phyloP scores from a whole-genome alignment of 92 coral and sea anemone species.

The Palythoa grandis region DNA sequence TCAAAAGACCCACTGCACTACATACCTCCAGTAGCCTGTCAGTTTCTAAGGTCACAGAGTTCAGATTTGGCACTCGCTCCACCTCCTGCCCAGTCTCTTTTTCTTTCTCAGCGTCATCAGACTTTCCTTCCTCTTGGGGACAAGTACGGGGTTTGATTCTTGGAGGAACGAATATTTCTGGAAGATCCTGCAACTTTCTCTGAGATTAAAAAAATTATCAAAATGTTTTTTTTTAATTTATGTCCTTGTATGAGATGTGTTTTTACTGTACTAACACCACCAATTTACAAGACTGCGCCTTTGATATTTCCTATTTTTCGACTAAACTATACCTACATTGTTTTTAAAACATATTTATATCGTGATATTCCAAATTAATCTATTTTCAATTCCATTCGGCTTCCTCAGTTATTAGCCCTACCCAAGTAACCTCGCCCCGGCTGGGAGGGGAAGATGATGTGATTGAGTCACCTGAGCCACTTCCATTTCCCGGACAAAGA shows the following conservation, averaged over 20 bases:
- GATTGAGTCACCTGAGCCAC: background rate
- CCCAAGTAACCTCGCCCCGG: no score
- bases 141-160: conserved; percentile 64
- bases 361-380: no score
- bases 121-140: conserved; percentile 50
- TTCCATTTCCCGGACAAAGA: no score
- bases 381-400: background rate
- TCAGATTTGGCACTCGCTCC: conserved; percentile 52
- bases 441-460: background rate
- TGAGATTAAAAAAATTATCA: conserved; percentile 17
- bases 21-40: conserved; percentile 59
- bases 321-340: no score
- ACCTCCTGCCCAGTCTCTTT: conserved; percentile 38
- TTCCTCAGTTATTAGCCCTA: no score
- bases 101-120: conserved; percentile 46
- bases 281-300: no score
- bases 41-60: conserved; percentile 78
- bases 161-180: conserved; percentile 85
- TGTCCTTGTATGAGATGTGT: no score
- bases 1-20: background rate
- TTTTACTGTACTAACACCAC: no score
- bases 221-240: no score
- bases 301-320: no score
- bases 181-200: conserved; percentile 83
- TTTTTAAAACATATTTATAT: no score